These are phyloP conservation scores for Nasalis larvatus DNA, from an alignment of 2,113 vertebrate genomes.

Conservation along the genomic window DNA sequence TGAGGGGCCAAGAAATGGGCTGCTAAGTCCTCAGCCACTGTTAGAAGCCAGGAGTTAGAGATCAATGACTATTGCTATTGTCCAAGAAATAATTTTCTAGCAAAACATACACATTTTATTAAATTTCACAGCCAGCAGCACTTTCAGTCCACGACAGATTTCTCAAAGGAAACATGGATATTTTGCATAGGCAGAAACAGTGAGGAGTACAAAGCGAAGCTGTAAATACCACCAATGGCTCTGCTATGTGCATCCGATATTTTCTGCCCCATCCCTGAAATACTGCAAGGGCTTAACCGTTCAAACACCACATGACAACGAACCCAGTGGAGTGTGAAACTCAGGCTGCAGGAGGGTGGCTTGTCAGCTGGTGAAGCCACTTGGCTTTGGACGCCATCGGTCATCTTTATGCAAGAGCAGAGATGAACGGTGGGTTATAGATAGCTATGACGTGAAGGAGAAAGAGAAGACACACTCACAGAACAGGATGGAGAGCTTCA, in stretches of 20 bases:
- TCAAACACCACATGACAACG: fast-evolving
- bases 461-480: background rate
- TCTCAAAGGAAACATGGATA: background rate
- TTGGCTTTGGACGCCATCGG: background rate
- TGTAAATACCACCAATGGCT: background rate
- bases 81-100: background rate
- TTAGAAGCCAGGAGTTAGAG: background rate
- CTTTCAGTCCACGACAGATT: background rate
- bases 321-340: fast-evolving
- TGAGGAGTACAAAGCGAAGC: background rate
- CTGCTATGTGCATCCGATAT: fast-evolving
- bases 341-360: background rate
- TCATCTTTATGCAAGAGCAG: background rate
- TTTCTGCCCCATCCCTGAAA: background rate
- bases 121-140: background rate
- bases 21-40: background rate
- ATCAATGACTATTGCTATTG: background rate
- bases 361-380: background rate
- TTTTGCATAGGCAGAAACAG: background rate
- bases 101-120: background rate
- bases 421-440: background rate
- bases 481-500: fast-evolving
- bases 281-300: fast-evolving
- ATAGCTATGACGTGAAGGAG: background rate
- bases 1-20: background rate